phyloP scores from a whole-genome alignment of 2,888 invertebrate genomes.

The Julus scandinavius region DNA sequence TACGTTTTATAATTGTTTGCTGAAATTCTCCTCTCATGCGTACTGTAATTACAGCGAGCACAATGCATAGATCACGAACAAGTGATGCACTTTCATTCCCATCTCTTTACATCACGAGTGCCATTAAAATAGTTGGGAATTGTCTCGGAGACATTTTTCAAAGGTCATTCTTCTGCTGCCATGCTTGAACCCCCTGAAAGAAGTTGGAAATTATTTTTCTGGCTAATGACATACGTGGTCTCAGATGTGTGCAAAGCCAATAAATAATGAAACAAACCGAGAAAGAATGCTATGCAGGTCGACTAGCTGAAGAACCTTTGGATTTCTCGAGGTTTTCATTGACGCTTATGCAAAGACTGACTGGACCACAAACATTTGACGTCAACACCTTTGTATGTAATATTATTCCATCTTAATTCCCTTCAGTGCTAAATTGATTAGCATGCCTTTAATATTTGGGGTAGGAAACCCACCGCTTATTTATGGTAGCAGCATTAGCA shows the following conservation, averaged over 20 bases:
- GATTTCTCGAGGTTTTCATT: too few relatives aligned
- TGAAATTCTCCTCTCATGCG: slow-evolving; percentile 16
- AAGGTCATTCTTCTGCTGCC: slow-evolving; percentile 4
- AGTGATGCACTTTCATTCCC: slow-evolving; percentile 35
- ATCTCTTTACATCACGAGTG: background rate
- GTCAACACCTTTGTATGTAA: too few relatives aligned
- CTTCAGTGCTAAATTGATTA: too few relatives aligned
- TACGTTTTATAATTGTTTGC: slow-evolving; percentile 34
- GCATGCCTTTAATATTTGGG: too few relatives aligned
- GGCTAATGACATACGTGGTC: slow-evolving; percentile 8
- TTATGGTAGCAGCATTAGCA: too few relatives aligned
- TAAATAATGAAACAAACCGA: slow-evolving; percentile 34
- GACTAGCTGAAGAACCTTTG: too few relatives aligned
- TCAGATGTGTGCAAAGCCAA: slow-evolving; percentile 16
- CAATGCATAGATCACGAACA: slow-evolving; percentile 39
- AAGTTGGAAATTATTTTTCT: background rate
- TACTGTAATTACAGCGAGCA: slow-evolving; percentile 1
- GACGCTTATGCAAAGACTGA: too few relatives aligned
- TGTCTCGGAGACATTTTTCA: slow-evolving; percentile 23
- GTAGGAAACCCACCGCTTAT: too few relatives aligned
- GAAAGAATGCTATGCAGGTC: background rate
- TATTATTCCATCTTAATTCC: too few relatives aligned
- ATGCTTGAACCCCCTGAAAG: background rate
- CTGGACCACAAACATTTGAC: too few relatives aligned
- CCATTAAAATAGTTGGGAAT: slow-evolving; percentile 31